These are phyloP conservation scores for Drosophila recens DNA, from an alignment of 2,888 invertebrate species.

Conservation along the genomic window DNA sequence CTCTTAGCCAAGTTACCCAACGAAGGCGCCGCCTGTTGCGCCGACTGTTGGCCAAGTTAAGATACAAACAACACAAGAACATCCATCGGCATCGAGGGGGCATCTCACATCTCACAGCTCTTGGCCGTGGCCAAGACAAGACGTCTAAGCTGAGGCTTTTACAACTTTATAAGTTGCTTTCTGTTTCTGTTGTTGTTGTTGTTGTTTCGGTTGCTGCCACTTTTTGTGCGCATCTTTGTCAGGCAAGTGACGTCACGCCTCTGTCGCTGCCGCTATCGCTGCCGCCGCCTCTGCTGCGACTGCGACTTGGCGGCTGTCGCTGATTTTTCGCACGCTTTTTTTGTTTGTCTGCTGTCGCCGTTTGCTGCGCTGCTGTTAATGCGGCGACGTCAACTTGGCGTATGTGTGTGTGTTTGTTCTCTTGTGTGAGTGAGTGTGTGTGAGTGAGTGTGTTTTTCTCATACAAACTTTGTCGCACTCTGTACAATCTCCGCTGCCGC, in stretches of 20 bases:
- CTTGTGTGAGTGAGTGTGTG: slow-evolving; percentile 18
- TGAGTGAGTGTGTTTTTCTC: slow-evolving; percentile 31
- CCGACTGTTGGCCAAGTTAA: slow-evolving; percentile 49
- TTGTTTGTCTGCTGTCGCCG: slow-evolving; percentile 34
- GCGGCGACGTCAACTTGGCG: slow-evolving; percentile 49
- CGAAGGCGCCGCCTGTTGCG: slow-evolving; percentile 75
- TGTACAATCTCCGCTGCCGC: slow-evolving; percentile 44
- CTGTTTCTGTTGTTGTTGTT: slow-evolving; percentile 20
- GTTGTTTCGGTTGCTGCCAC: slow-evolving; percentile 39
- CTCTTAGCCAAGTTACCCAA: slow-evolving; percentile 66
- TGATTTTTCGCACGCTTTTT: slow-evolving; percentile 61
- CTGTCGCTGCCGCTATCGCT: slow-evolving; percentile 35
- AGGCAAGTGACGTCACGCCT: slow-evolving; percentile 56
- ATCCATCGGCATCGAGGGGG: slow-evolving; percentile 12
- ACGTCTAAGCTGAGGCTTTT: slow-evolving; percentile 61
- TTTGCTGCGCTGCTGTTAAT: slow-evolving; percentile 74
- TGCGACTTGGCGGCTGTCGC: slow-evolving; percentile 25
- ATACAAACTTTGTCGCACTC: slow-evolving; percentile 50
- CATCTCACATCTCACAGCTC: slow-evolving; percentile 32
- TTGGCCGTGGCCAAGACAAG: slow-evolving; percentile 71
- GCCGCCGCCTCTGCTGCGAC: slow-evolving; percentile 17
- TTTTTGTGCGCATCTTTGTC: slow-evolving; percentile 68
- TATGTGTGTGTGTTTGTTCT: slow-evolving; percentile 41
- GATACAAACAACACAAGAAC: background rate
- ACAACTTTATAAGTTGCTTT: slow-evolving; percentile 71